phyloP scores from a whole-genome alignment of 2,113 vertebrate species.

The Prunella fulvescens region DNA sequence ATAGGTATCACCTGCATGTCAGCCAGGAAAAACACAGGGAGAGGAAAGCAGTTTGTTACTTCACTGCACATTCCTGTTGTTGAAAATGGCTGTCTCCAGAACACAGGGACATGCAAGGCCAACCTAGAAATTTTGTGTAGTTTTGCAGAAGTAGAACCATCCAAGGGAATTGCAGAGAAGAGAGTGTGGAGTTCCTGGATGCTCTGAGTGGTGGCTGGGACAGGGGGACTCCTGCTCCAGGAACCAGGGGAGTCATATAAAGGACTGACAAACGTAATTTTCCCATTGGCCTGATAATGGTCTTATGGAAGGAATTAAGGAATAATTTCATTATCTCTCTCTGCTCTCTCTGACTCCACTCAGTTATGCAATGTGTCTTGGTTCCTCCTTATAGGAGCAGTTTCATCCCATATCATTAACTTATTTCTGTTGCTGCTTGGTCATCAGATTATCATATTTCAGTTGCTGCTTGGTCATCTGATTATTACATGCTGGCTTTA shows the following conservation, averaged over 20 bases:
- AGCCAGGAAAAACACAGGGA: neutral
- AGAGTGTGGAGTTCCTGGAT: neutral
- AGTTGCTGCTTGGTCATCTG: neutral
- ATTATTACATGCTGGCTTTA: neutral
- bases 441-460: neutral
- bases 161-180: neutral
- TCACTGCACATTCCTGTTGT: neutral
- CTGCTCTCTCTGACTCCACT: neutral
- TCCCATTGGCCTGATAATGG: neutral
- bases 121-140: neutral
- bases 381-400: neutral
- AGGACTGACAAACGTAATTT: neutral
- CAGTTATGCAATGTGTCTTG: neutral
- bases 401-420: neutral
- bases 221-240: neutral
- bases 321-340: neutral
- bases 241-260: neutral
- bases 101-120: neutral
- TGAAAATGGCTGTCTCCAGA: neutral
- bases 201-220: neutral
- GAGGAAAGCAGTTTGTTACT: neutral
- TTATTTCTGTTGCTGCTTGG: neutral
- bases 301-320: neutral
- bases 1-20: neutral
- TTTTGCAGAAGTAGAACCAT: neutral